These are phyloP conservation scores for Salpingus planirostris DNA, from an alignment of 2,888 invertebrate genomes.

Conservation along the genomic window DNA sequence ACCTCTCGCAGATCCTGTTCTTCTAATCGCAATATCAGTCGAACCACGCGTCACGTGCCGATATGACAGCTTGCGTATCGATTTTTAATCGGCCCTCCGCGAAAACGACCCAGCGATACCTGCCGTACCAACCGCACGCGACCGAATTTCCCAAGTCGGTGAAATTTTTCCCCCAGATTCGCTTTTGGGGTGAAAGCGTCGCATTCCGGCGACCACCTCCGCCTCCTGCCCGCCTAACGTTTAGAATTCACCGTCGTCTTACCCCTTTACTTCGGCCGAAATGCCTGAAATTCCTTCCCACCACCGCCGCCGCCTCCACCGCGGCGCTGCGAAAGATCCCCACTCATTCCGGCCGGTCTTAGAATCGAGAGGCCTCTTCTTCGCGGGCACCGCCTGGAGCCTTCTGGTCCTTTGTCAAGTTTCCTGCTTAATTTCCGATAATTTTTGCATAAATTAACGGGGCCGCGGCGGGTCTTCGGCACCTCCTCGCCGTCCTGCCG, in stretches of 20 bases:
- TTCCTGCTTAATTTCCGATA: slow-evolving; percentile 36
- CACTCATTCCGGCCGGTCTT: too few species aligned
- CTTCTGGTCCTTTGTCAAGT: slow-evolving; percentile 33
- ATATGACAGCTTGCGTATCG: slow-evolving; percentile 3
- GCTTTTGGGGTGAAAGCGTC: neutral
- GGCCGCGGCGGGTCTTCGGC: slow-evolving; percentile 4
- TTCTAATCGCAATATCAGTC: slow-evolving; percentile 16
- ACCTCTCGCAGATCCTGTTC: slow-evolving; percentile 14
- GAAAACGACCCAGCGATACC: too few species aligned
- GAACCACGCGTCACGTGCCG: slow-evolving; percentile 22
- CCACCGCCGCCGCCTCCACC: slow-evolving; percentile 4
- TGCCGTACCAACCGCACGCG: too few species aligned
- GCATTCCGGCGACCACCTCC: slow-evolving; percentile 11
- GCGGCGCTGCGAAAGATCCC: too few species aligned
- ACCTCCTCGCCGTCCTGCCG: slow-evolving; percentile 17
- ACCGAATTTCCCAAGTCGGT: neutral
- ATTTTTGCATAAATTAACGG: slow-evolving; percentile 37
- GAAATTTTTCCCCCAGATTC: too few species aligned
- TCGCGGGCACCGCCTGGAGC: slow-evolving; percentile 12
- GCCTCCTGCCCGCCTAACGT: slow-evolving; percentile 30
- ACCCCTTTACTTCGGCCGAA: slow-evolving; percentile 36
- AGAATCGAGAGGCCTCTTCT: too few species aligned
- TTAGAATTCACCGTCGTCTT: slow-evolving; percentile 39
- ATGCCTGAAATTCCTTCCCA: slow-evolving; percentile 28
- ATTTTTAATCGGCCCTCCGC: too few species aligned